phyloP scores from a whole-genome alignment of 2,797 vertebrate genomes.

The Gallinago solitaria region DNA sequence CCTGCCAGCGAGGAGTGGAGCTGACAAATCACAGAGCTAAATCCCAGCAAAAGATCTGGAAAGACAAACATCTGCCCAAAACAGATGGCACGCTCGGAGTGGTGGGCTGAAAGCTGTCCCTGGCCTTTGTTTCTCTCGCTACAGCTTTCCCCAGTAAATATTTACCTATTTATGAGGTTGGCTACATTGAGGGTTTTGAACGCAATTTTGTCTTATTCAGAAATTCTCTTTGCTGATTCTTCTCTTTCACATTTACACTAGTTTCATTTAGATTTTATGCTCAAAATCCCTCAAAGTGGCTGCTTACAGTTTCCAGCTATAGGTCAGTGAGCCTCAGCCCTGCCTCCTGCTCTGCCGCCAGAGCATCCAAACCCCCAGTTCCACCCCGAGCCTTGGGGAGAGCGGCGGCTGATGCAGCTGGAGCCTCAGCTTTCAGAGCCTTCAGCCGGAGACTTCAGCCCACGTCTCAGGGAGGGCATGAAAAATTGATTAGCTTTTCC shows the following conservation, averaged over 20 bases:
- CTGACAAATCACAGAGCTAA: not conserved
- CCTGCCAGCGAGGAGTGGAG: not conserved
- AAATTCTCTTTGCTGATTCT: not conserved
- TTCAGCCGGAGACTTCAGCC: not conserved
- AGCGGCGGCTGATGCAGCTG: not conserved
- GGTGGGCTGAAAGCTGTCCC: not conserved
- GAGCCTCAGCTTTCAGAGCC: not conserved
- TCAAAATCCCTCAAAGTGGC: not conserved
- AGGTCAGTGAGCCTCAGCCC: fast-evolving
- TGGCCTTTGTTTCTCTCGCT: not conserved
- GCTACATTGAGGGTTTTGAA: not conserved
- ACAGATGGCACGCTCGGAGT: not conserved
- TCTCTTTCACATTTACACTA: not conserved
- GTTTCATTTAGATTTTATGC: not conserved
- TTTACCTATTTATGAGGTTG: not conserved
- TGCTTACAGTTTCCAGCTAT: not conserved
- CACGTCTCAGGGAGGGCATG: not conserved
- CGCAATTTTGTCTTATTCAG: fast-evolving
- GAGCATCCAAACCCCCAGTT: not conserved
- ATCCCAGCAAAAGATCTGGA: not conserved
- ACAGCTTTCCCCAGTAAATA: not conserved
- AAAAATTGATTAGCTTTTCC: not conserved
- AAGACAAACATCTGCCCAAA: not conserved
- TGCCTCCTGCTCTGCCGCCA: not conserved
- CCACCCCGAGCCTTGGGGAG: not conserved